These are phyloP conservation scores for Callinectes sapidus DNA, from an alignment of 2,888 invertebrate species.

Conservation along the genomic window DNA sequence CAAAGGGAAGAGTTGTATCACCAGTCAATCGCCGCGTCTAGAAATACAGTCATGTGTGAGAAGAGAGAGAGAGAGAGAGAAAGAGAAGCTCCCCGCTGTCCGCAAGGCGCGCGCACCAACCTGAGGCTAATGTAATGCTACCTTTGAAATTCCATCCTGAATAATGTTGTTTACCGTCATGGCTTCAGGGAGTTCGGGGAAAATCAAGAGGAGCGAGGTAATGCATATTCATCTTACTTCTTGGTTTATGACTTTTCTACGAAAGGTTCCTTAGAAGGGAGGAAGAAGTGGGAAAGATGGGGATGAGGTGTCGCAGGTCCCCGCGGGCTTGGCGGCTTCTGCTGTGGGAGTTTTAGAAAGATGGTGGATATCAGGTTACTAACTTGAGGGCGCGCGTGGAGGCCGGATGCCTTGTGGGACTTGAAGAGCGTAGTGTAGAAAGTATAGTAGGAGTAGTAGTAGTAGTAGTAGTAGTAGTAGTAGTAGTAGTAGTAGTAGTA, in stretches of 20 bases:
- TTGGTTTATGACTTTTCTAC: neutral
- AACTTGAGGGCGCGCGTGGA: slow-evolving; percentile 9
- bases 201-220: slow-evolving; percentile 29
- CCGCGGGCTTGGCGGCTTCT: neutral
- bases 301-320: neutral
- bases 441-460: neutral
- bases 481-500: neutral
- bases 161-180: slow-evolving; percentile 5
- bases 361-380: slow-evolving; percentile 29
- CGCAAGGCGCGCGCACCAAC: neutral
- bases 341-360: slow-evolving; percentile 7
- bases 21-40: neutral
- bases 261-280: neutral
- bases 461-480: neutral
- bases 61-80: neutral
- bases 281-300: neutral
- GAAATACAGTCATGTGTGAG: neutral
- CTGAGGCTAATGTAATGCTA: neutral
- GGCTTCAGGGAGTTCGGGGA: neutral
- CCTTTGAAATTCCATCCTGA: neutral
- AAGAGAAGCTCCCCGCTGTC: neutral
- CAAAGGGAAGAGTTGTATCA: neutral
- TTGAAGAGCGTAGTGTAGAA: neutral
- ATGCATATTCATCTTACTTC: neutral
- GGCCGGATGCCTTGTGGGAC: neutral